A percentile compares a stretch with the other conserved stretches of the same genome.
These are phyloP conservation scores for Psilopsiagon aymara DNA, from an alignment of 2,113 vertebrate species.

Conservation along the genomic window DNA sequence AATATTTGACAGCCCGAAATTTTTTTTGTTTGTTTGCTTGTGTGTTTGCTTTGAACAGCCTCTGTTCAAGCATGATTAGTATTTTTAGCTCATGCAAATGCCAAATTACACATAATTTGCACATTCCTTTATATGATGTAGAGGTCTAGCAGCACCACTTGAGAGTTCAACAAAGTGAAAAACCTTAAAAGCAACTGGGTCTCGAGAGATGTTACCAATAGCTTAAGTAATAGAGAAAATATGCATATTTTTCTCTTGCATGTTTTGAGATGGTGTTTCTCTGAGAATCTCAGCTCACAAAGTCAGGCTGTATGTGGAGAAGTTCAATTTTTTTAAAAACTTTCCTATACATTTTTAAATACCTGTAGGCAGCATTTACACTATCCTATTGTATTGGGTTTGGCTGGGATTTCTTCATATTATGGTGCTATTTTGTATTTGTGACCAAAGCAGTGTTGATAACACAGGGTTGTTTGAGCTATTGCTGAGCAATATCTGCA, in stretches of 20 bases:
- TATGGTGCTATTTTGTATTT: not conserved
- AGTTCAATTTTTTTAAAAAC: not conserved
- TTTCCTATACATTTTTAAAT: not conserved
- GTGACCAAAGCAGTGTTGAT: not conserved
- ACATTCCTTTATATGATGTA: not conserved
- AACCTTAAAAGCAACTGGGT: not conserved
- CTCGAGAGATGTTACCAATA: not conserved
- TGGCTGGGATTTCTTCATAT: not conserved
- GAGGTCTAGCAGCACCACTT: not conserved
- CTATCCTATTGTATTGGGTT: not conserved
- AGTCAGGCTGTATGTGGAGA: not conserved
- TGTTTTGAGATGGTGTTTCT: not conserved
- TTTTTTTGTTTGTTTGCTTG: not conserved
- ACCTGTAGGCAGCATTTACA: not conserved
- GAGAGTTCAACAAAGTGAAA: not conserved
- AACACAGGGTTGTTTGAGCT: not conserved
- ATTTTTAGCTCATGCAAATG: constrained; percentile 3
- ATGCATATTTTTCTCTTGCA: not conserved
- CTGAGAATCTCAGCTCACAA: not conserved
- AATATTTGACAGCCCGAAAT: not conserved
- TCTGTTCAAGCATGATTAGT: not conserved
- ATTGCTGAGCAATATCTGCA: not conserved
- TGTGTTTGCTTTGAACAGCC: not conserved
- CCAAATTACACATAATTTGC: constrained; percentile 1
- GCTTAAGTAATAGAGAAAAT: not conserved